phyloP scores from a whole-genome alignment of 2,113 vertebrate genomes.

The Crotalus tigris region DNA sequence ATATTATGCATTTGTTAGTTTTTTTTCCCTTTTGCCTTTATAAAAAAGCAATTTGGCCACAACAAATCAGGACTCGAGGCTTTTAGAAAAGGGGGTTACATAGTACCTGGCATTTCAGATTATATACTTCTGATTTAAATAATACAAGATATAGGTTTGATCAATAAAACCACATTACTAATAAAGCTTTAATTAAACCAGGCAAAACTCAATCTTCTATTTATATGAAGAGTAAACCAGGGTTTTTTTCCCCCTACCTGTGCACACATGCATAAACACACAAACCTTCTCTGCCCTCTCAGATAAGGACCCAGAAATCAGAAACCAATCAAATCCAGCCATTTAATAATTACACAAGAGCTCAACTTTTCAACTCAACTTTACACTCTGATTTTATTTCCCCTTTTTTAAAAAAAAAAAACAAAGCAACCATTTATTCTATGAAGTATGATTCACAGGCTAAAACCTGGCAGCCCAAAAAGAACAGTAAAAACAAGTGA shows the following conservation, averaged over 20 bases:
- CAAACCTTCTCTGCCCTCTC: constrained; percentile 6
- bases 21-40: background rate
- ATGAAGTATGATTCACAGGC: background rate
- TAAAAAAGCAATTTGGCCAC: background rate
- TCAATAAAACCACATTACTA: constrained; percentile 60
- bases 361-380: constrained; percentile 24
- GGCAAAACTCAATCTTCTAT: constrained; percentile 41
- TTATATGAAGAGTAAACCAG: constrained; percentile 35
- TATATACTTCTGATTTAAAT: constrained; percentile 57
- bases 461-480: constrained; percentile 1
- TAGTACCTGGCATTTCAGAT: constrained; percentile 60
- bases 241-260: background rate
- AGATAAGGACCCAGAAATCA: constrained; percentile 39
- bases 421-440: constrained; percentile 22
- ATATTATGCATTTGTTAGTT: background rate
- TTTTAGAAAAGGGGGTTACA: constrained; percentile 35
- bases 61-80: background rate
- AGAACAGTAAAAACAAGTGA: background rate
- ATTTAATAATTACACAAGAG: constrained; percentile 36
- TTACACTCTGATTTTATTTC: background rate
- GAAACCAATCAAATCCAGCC: constrained; percentile 10
- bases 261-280: background rate
- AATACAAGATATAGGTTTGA: constrained; percentile 48
- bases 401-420: background rate
- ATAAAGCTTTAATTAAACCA: constrained; percentile 53